phyloP scores from a whole-genome alignment of 1,140 invertebrate species.

The Pseudomyrmex dendroicus region DNA sequence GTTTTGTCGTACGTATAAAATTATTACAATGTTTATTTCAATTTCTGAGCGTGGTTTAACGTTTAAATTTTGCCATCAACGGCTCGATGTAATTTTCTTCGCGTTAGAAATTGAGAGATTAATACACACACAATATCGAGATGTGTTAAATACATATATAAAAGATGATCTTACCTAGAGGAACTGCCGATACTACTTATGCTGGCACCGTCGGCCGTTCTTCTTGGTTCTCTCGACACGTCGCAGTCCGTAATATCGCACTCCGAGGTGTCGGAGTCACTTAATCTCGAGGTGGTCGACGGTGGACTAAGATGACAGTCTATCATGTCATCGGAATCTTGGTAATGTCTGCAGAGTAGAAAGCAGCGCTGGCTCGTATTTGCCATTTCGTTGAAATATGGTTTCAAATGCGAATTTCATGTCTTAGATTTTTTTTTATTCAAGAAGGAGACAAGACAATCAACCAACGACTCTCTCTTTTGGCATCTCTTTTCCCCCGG shows the following conservation, averaged over 20 bases:
- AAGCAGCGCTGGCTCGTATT: not conserved
- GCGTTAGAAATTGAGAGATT: not conserved
- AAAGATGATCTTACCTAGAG: conserved; percentile 86
- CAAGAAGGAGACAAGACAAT: no score
- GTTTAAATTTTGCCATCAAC: no score
- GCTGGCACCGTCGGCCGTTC: conserved; percentile 90
- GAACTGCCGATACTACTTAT: conserved; percentile 95
- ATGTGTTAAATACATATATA: conserved; percentile 28
- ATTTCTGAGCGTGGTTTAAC: no score
- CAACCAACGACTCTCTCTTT: no score
- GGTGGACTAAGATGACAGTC: conserved; percentile 96
- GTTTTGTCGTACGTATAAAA: no score
- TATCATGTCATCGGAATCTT: conserved; percentile 85
- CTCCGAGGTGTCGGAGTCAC: conserved; percentile 97
- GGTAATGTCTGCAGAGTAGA: conserved; percentile 77
- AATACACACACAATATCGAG: not conserved
- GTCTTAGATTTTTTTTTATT: no score
- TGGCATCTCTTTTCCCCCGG: no score
- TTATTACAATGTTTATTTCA: no score
- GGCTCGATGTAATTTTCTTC: not conserved
- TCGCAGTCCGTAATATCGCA: conserved; percentile 92
- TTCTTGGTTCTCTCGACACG: conserved; percentile 86
- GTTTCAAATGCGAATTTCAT: no score
- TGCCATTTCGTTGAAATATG: not conserved
- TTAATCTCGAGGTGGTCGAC: conserved; percentile 93